Percentiles rank a stretch among this genome's conserved stretches.
Evolutionary conservation across 2,797 vertebrate genomes (phyloP).

Genomic region (Arremon brunneinucha): DNA sequence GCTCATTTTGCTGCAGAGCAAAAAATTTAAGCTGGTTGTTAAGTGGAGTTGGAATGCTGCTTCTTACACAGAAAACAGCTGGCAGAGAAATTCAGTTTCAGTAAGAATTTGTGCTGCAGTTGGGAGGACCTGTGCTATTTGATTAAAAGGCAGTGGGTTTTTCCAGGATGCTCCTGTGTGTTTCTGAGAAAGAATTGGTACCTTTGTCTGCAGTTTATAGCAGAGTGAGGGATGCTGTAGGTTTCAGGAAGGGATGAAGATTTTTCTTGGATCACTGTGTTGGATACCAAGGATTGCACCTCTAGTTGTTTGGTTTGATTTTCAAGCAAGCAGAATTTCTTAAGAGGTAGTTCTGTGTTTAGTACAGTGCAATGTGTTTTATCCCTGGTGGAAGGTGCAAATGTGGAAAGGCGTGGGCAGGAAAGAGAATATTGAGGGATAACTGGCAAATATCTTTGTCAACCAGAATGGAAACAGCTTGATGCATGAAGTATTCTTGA

Average conservation of each 20-base stretch:
- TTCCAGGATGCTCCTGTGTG: neutral
- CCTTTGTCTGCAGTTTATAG: neutral
- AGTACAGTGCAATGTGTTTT: neutral
- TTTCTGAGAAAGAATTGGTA: neutral
- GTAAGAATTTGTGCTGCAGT: neutral
- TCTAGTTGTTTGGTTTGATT: neutral
- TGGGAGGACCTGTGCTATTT: neutral
- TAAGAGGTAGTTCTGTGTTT: neutral
- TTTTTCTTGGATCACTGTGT: neutral
- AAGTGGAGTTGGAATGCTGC: neutral
- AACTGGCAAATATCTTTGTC: neutral
- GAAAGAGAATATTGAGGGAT: neutral
- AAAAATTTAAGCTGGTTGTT: neutral
- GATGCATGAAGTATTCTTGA: neutral
- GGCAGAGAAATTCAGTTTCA: neutral
- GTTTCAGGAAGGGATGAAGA: neutral
- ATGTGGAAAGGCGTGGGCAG: neutral
- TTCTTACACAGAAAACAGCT: neutral
- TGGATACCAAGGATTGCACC: neutral
- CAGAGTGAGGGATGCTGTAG: neutral
- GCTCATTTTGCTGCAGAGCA: neutral
- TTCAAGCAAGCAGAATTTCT: neutral
- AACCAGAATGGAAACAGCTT: neutral
- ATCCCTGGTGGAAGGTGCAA: neutral
- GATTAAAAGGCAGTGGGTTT: neutral